Conservation (phyloP, 1,140 invertebrate genomes). For the Venturia canescens region DNA sequence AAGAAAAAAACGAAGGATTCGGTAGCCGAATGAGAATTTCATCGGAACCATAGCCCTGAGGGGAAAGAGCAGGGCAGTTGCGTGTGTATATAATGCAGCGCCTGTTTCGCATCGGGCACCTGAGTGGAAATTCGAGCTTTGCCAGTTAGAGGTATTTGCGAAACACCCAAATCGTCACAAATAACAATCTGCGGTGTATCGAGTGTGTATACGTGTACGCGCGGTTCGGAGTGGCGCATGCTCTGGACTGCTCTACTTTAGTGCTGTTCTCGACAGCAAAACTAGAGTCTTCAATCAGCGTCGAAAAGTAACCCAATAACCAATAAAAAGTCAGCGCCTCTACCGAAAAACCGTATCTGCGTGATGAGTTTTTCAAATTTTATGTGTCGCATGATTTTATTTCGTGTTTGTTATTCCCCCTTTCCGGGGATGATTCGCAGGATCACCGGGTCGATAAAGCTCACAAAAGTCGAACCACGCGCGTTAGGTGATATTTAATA, state of each 20-base stretch:
- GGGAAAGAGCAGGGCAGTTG: not conserved
- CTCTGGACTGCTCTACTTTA: not conserved
- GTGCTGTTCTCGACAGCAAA: not conserved
- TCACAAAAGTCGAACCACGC: too few species aligned
- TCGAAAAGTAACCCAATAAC: too few species aligned
- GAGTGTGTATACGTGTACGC: not conserved
- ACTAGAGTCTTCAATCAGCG: too few species aligned
- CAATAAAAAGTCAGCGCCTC: too few species aligned
- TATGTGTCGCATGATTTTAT: too few species aligned
- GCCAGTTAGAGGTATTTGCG: constrained; percentile 51
- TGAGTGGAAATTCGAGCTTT: constrained; percentile 48
- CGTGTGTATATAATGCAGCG: not conserved
- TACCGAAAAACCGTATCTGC: too few species aligned
- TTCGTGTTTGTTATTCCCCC: too few species aligned
- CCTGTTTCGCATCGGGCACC: constrained; percentile 49
- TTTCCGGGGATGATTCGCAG: too few species aligned
- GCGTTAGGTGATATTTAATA: too few species aligned
- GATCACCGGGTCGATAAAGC: too few species aligned
- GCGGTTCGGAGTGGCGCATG: not conserved
- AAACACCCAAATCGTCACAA: constrained; percentile 54
- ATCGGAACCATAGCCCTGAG: not conserved
- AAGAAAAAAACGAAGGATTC: not conserved
- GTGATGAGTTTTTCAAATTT: too few species aligned
- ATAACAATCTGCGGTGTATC: constrained; percentile 55
- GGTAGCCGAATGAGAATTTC: not conserved